Evolutionary conservation across 2,113 vertebrate species (phyloP).

Genomic region (Colistium nudipinnis): DNA sequence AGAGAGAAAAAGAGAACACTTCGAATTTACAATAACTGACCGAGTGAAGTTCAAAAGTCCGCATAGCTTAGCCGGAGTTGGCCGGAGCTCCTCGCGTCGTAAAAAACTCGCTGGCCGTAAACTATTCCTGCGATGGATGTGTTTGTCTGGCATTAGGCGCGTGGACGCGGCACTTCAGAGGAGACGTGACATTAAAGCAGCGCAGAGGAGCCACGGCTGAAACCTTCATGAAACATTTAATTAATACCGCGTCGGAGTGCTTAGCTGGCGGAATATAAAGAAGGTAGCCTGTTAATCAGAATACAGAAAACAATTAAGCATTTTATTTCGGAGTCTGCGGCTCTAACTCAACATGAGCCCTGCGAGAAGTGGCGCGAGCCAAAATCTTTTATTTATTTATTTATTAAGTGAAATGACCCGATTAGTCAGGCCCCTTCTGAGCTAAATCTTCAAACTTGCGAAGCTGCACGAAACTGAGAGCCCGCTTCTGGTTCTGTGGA

Average conservation of each 20-base stretch:
- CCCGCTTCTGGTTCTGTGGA: background rate
- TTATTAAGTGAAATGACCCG: slow-evolving; percentile 1
- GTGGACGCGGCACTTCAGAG: slow-evolving; percentile 18
- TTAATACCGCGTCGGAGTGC: slow-evolving; percentile 38
- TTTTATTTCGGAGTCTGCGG: slow-evolving; percentile 39
- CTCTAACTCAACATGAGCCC: slow-evolving; percentile 8
- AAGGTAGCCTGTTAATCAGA: slow-evolving; percentile 47
- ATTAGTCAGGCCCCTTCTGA: background rate
- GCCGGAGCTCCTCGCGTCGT: slow-evolving; percentile 39
- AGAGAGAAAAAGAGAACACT: slow-evolving; percentile 14
- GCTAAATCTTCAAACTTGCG: background rate
- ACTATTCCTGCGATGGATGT: slow-evolving; percentile 59
- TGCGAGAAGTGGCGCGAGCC: slow-evolving; percentile 6
- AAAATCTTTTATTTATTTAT: slow-evolving; percentile 7
- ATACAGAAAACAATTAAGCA: slow-evolving; percentile 45
- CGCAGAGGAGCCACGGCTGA: slow-evolving; percentile 36
- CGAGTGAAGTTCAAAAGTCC: slow-evolving; percentile 25
- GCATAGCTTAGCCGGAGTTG: slow-evolving; percentile 17
- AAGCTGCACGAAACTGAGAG: background rate
- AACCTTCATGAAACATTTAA: slow-evolving; percentile 63
- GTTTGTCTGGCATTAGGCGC: slow-evolving; percentile 36
- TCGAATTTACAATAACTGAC: slow-evolving; percentile 35
- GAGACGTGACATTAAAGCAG: slow-evolving; percentile 32
- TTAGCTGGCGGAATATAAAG: slow-evolving; percentile 50
- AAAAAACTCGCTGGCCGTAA: slow-evolving; percentile 31